Percentiles rank a stretch among this genome's conserved stretches.
These are phyloP conservation scores for Stegodyphus dumicola DNA, from an alignment of 1,140 invertebrate species.

Conservation along the genomic window DNA sequence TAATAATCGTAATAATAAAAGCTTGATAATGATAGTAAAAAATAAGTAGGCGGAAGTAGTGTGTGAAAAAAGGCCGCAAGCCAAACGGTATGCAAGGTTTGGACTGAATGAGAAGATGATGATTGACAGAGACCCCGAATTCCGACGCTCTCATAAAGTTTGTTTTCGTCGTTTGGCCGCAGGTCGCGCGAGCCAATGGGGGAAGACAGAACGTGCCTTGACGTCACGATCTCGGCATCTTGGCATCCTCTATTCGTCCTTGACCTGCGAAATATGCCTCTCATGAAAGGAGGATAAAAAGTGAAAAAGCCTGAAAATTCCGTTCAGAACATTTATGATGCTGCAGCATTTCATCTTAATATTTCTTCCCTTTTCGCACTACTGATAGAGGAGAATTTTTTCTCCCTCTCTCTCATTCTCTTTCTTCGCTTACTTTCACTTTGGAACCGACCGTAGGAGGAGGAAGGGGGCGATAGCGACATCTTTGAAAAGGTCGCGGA, in stretches of 20 bases:
- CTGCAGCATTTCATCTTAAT: slow-evolving; percentile 47
- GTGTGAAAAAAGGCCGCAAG: neutral
- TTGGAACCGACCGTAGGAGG: neutral
- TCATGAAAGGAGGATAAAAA: slow-evolving; percentile 48
- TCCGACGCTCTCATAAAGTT: slow-evolving; percentile 45
- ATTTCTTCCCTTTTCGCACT: neutral
- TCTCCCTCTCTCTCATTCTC: neutral
- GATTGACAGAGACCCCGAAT: slow-evolving; percentile 37
- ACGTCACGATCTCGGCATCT: slow-evolving; percentile 2
- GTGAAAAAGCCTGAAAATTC: slow-evolving; percentile 49
- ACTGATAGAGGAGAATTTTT: neutral
- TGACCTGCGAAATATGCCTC: slow-evolving; percentile 48
- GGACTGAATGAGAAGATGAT: slow-evolving; percentile 12
- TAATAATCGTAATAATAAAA: too few relatives aligned
- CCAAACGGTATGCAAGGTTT: slow-evolving; percentile 17
- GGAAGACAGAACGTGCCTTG: neutral
- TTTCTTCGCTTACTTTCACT: neutral
- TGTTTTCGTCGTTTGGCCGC: slow-evolving; percentile 36
- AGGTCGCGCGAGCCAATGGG: slow-evolving; percentile 28
- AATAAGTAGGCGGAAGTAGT: neutral
- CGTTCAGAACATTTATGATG: slow-evolving; percentile 15
- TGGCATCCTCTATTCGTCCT: slow-evolving; percentile 53
- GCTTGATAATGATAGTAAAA: neutral
- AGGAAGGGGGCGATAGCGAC: neutral
- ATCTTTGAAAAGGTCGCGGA: slow-evolving; percentile 9